These are phyloP conservation scores for Rhinichthys klamathensis DNA, from an alignment of 2,113 vertebrate species.

Conservation along the genomic window DNA sequence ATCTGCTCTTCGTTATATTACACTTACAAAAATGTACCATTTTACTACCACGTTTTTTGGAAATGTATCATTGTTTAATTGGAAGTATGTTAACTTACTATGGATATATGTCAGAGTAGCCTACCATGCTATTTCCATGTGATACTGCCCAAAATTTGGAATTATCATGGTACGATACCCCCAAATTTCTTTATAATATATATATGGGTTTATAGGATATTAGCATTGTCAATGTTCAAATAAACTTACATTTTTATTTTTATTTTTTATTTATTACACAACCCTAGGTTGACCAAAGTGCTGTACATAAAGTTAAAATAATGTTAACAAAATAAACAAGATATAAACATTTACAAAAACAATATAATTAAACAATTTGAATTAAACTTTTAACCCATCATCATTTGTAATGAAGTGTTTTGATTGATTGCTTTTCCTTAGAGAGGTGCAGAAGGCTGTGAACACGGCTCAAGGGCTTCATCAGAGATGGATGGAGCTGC, in stretches of 20 bases:
- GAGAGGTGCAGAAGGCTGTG: constrained; percentile 97
- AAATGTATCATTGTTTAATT: neutral
- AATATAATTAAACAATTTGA: too few species aligned
- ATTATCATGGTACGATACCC: neutral
- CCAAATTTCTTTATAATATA: neutral
- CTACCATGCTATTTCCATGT: neutral
- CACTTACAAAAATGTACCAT: neutral
- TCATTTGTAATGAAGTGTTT: neutral
- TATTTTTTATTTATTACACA: too few species aligned
- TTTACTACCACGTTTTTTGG: neutral
- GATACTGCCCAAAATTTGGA: neutral
- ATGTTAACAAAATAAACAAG: too few species aligned
- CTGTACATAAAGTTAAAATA: too few species aligned
- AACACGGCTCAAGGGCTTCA: constrained; percentile 93
- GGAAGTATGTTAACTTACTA: neutral
- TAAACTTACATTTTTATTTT: neutral
- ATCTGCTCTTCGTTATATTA: neutral
- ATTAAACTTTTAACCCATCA: too few species aligned
- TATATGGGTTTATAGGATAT: neutral
- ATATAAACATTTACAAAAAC: too few species aligned
- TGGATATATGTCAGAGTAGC: neutral
- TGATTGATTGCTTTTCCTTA: constrained; percentile 58
- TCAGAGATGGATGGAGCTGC: constrained; percentile 91
- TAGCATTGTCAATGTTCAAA: neutral
- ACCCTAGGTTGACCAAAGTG: too few species aligned